Conservation (phyloP, 2,888 invertebrate genomes). For the Euplagia quadripunctaria region DNA sequence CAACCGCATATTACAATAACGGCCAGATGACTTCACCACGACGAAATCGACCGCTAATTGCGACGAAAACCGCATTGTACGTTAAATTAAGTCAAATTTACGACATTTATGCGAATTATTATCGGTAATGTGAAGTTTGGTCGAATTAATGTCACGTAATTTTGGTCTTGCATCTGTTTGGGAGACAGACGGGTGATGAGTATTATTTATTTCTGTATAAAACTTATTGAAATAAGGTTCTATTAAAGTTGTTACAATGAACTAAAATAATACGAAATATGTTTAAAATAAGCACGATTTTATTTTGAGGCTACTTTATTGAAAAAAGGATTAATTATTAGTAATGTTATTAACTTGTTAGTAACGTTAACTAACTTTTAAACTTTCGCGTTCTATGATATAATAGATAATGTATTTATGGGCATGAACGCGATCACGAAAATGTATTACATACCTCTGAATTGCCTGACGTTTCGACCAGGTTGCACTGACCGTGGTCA, state of each 20-base stretch:
- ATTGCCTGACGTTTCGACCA: too few species aligned
- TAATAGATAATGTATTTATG: too few species aligned
- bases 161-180: constrained; percentile 14
- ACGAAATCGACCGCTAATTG: constrained; percentile 73
- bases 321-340: too few species aligned
- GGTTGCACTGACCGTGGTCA: too few species aligned
- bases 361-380: too few species aligned
- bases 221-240: neutral
- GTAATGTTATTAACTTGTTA: too few species aligned
- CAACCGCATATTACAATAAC: constrained; percentile 63
- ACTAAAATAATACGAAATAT: too few species aligned
- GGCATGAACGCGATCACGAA: too few species aligned
- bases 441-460: too few species aligned
- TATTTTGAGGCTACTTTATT: too few species aligned
- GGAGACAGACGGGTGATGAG: constrained; percentile 9
- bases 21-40: constrained; percentile 60
- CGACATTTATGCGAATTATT: constrained; percentile 65
- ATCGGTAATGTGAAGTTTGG: constrained; percentile 37
- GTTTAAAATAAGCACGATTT: too few species aligned
- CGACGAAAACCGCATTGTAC: constrained; percentile 66
- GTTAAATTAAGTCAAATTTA: constrained; percentile 64
- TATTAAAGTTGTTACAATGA: neutral
- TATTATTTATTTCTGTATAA: neutral
- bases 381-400: too few species aligned
- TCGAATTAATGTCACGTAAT: constrained; percentile 34